Evolutionary conservation across 2,888 invertebrate species (phyloP).

Genomic region (Sesia apiformis): DNA sequence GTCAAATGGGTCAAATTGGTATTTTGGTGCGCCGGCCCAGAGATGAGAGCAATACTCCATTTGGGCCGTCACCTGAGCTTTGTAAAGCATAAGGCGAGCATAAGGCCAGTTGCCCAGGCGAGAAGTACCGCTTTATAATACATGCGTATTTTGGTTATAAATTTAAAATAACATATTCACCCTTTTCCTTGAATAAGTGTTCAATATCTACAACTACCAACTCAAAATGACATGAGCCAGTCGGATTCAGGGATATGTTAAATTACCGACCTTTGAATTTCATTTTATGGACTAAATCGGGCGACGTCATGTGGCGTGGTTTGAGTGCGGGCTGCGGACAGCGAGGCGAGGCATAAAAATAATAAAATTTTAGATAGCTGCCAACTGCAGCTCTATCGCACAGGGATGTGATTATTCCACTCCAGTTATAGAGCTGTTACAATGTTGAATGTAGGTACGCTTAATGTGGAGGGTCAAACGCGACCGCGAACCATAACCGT

Average conservation of each 20-base stretch:
- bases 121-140: no score
- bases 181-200: no score
- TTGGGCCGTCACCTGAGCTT: no score
- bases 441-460: slow-evolving; percentile 8
- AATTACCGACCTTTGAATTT: slow-evolving; percentile 28
- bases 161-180: no score
- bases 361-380: slow-evolving; percentile 19
- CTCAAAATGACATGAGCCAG: not conserved
- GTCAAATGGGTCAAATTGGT: no score
- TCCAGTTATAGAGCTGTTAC: slow-evolving; percentile 8
- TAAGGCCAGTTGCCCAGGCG: no score
- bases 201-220: no score
- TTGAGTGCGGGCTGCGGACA: not conserved
- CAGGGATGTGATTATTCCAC: slow-evolving; percentile 20
- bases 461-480: slow-evolving; percentile 10
- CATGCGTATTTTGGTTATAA: no score
- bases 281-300: slow-evolving; percentile 26
- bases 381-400: not conserved
- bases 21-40: no score
- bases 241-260: slow-evolving; percentile 1
- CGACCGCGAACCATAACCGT: slow-evolving; percentile 11
- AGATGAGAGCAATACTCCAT: no score
- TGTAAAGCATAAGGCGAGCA: no score
- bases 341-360: slow-evolving; percentile 1
- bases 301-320: not conserved